These are phyloP conservation scores for Esox niger DNA, from an alignment of 2,113 vertebrate species.

Conservation along the genomic window DNA sequence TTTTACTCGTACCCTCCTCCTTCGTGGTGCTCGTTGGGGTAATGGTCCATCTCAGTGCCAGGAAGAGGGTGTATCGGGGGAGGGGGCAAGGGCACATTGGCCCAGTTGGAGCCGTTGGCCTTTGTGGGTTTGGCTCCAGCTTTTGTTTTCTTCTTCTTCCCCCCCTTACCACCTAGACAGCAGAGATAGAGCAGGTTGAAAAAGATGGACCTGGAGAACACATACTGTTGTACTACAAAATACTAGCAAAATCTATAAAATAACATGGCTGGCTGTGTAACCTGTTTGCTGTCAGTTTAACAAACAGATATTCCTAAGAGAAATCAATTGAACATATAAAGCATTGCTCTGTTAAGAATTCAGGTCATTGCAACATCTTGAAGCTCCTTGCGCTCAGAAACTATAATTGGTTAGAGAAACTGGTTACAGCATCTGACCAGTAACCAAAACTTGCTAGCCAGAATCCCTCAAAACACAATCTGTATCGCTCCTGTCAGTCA, in stretches of 20 bases:
- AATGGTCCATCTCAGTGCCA: slow-evolving; percentile 93
- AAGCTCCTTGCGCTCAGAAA: no score
- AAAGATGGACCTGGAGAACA: slow-evolving; percentile 15
- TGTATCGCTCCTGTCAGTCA: no score
- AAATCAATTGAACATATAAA: slow-evolving; percentile 30
- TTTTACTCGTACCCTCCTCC: slow-evolving; percentile 77
- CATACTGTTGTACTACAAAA: slow-evolving; percentile 14
- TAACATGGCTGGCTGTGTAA: slow-evolving; percentile 14
- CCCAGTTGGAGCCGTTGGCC: slow-evolving; percentile 93
- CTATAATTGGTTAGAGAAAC: no score
- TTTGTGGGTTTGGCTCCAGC: slow-evolving; percentile 85
- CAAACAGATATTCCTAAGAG: slow-evolving; percentile 35
- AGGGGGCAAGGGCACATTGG: slow-evolving; percentile 91
- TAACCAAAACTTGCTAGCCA: no score
- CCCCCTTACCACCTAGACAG: slow-evolving; percentile 90
- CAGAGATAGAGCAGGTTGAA: slow-evolving; percentile 15
- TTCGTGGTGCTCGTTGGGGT: slow-evolving; percentile 87
- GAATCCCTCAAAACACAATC: no score
- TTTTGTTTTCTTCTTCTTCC: slow-evolving; percentile 98
- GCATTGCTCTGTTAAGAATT: slow-evolving; percentile 42
- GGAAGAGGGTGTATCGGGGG: slow-evolving; percentile 94
- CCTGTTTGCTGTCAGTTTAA: slow-evolving; percentile 34
- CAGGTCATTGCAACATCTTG: slow-evolving; percentile 24
- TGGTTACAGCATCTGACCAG: no score
- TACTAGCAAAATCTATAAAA: slow-evolving; percentile 38